A percentile compares a stretch with the other conserved stretches of the same genome.
Conservation (phyloP, 2,888 invertebrate genomes). For the Drosophila paramelanica region DNA sequence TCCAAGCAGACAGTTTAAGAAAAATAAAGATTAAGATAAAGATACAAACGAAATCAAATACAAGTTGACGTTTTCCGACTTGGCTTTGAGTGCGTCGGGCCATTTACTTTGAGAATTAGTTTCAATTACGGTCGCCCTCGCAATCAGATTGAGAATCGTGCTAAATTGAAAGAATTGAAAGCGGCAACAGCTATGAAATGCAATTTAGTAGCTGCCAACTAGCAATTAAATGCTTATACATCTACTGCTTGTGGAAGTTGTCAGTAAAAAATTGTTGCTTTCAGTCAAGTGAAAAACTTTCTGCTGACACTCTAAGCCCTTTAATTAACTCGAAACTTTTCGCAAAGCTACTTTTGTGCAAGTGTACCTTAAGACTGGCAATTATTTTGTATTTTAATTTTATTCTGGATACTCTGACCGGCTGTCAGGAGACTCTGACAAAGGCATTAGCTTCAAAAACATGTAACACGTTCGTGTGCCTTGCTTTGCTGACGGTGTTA, state of each 20-base stretch:
- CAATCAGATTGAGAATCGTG: constrained; percentile 14
- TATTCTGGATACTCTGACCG: constrained; percentile 1
- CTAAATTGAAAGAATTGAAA: constrained; percentile 21
- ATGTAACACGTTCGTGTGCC: neutral
- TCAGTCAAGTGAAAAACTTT: constrained; percentile 3
- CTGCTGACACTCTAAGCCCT: constrained; percentile 11
- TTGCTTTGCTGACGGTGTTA: neutral
- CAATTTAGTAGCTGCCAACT: constrained; percentile 13
- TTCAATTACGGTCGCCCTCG: constrained; percentile 64
- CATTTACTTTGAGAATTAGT: constrained; percentile 73
- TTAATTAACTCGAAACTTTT: constrained; percentile 41
- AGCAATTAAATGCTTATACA: constrained; percentile 40
- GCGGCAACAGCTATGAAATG: constrained; percentile 3
- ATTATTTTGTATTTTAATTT: constrained; percentile 42
- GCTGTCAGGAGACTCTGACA: constrained; percentile 21
- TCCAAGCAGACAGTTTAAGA: constrained; percentile 5
- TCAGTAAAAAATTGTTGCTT: neutral
- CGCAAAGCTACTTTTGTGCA: constrained; percentile 7
- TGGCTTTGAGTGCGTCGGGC: constrained; percentile 39
- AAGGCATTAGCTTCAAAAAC: constrained; percentile 2
- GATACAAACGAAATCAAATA: constrained; percentile 51
- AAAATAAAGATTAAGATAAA: constrained; percentile 24
- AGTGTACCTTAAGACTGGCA: constrained; percentile 31
- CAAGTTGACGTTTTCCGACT: constrained; percentile 28
- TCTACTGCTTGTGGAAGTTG: constrained; percentile 3